Evolutionary conservation across 2,888 invertebrate species (phyloP).

Genomic region (Erynnis tages): DNA sequence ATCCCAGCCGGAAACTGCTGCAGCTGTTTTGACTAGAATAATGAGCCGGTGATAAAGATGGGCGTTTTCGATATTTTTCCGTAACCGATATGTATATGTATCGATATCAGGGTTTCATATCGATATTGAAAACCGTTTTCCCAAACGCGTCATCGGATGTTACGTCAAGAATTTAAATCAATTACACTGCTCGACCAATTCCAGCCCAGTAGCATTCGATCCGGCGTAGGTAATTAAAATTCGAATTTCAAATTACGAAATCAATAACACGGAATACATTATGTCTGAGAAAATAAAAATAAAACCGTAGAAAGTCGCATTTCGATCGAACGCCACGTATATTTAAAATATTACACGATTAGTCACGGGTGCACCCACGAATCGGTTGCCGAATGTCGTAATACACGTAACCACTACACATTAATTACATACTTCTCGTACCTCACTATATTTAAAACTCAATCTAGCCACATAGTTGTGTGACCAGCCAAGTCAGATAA

Average conservation of each 20-base stretch:
- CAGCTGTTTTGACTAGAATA: conserved; percentile 22
- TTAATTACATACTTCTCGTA: conserved; percentile 26
- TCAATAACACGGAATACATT: background rate
- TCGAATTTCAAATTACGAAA: conserved; percentile 7
- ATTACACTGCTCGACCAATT: background rate
- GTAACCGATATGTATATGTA: too few relatives aligned
- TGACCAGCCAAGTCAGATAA: too few relatives aligned
- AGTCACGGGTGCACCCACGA: conserved; percentile 30
- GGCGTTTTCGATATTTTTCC: too few relatives aligned
- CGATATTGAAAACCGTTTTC: too few relatives aligned
- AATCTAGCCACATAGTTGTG: too few relatives aligned
- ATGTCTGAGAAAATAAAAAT: background rate
- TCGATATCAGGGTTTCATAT: too few relatives aligned
- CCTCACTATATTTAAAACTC: conserved; percentile 30
- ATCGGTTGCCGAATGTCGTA: conserved; percentile 7
- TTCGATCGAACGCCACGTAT: conserved; percentile 13
- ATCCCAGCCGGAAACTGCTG: conserved; percentile 21
- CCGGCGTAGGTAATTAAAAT: conserved; percentile 5
- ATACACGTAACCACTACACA: conserved; percentile 15
- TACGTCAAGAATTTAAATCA: background rate
- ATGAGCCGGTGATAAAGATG: conserved; percentile 6
- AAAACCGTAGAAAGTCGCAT: conserved; percentile 4
- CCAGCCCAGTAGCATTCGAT: background rate
- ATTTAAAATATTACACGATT: conserved; percentile 32
- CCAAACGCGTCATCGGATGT: too few relatives aligned